Percentiles rank a stretch among this genome's conserved stretches.
Evolutionary conservation across 2,888 invertebrate genomes (phyloP).

Genomic region (Graphium colonna): DNA sequence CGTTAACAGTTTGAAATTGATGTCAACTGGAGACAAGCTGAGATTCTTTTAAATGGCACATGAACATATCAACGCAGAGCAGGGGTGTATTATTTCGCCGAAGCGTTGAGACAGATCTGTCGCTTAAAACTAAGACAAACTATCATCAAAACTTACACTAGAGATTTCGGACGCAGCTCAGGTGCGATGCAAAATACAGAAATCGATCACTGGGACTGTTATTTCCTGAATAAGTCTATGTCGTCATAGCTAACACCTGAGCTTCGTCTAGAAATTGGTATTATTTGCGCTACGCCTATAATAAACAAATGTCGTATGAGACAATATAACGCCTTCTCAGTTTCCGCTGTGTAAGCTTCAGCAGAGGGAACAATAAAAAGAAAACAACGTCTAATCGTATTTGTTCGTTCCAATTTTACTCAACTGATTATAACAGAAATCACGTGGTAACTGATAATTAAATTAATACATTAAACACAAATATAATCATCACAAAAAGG

Average conservation of each 20-base stretch:
- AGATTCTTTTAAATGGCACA: constrained; percentile 28
- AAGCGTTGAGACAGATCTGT: constrained; percentile 70
- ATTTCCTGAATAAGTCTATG: too few species aligned
- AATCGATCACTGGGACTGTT: background rate
- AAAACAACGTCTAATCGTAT: constrained; percentile 66
- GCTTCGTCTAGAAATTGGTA: constrained; percentile 42
- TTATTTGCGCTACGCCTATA: constrained; percentile 62
- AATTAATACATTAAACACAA: constrained; percentile 72
- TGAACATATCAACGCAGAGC: constrained; percentile 60
- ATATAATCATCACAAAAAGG: constrained; percentile 61
- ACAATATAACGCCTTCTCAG: constrained; percentile 33
- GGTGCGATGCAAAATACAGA: constrained; percentile 18
- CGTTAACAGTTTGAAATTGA: background rate
- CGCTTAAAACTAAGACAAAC: constrained; percentile 64
- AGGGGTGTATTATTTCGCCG: constrained; percentile 51
- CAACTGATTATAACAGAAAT: constrained; percentile 73
- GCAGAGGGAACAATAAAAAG: constrained; percentile 32
- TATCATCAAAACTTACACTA: constrained; percentile 61
- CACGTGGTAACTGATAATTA: constrained; percentile 73
- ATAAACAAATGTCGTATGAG: constrained; percentile 45
- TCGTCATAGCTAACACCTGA: constrained; percentile 34
- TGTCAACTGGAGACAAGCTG: background rate
- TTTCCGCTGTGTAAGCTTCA: constrained; percentile 27
- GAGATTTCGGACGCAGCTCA: constrained; percentile 32
- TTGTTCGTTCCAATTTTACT: constrained; percentile 72